Evolutionary conservation across 37 sponge, comb jelly and placozoan genomes (phyloP).

Genomic region (Bolinopsis microptera): DNA sequence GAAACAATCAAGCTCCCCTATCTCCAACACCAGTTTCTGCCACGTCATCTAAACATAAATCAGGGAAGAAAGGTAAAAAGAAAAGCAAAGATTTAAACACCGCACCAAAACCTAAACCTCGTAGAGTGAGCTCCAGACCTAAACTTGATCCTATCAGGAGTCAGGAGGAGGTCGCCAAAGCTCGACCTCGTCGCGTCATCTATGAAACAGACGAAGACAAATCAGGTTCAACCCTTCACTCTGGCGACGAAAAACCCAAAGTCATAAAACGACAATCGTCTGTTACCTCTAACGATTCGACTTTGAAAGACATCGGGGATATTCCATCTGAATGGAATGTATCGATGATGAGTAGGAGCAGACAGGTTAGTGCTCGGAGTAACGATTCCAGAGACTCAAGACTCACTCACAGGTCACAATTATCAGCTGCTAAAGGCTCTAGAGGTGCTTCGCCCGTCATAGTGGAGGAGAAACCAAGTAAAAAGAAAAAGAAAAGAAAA

Average conservation of each 20-base stretch:
- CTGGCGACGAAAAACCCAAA: conserved; percentile 16
- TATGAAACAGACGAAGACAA: conserved; percentile 35
- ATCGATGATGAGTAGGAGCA: not conserved
- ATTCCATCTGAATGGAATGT: conserved; percentile 40
- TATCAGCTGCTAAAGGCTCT: not conserved
- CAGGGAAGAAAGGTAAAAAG: not conserved
- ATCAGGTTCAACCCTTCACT: conserved; percentile 2
- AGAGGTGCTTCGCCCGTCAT: not conserved
- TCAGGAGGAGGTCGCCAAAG: not conserved
- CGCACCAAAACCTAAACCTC: not conserved
- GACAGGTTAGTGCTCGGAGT: not conserved
- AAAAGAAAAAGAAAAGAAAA: not conserved
- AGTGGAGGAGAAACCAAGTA: not conserved
- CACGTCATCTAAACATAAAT: not conserved
- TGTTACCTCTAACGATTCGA: not conserved
- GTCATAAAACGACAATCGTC: conserved; percentile 1
- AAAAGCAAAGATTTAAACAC: not conserved
- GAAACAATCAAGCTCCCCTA: not conserved
- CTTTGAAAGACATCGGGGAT: not conserved
- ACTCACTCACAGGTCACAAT: conserved; percentile 41
- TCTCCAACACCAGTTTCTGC: not conserved
- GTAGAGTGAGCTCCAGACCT: not conserved
- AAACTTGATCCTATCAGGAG: not conserved
- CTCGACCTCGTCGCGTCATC: not conserved
- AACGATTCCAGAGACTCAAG: not conserved